Base-by-base conservation (phyloP, 2,797 vertebrate species). In the Myotis daubentonii region DNA sequence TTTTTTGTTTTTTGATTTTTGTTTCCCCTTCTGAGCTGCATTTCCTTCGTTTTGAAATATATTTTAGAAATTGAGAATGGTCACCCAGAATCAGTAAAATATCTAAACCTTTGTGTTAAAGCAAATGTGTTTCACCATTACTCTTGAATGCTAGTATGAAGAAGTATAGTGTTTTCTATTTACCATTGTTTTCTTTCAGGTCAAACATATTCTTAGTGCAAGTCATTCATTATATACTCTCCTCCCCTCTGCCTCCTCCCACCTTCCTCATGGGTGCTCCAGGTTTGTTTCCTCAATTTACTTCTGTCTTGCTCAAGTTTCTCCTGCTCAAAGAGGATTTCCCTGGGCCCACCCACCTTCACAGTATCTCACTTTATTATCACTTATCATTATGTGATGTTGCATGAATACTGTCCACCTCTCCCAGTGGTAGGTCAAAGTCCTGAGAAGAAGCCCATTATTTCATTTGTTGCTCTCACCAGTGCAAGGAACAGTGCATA, bases 181-280 rank as follows among this genome's bases (percentile, higher is more conserved):
- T 16, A 74, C 36, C 6, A 6, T 51, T 60, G 3, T 47, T 13
- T 83, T 36, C 44, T 33, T 6, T 47, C 15, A 53, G 53, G 15
- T 9, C 9, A 60, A 30, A 62, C 5, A 10, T 2, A 0, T 4
- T 85, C 55, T 72, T 65, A 17, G 36, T 36, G 22, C 10, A 44
- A 49, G 62, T 5, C 51, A 28, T 72, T 19, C 57, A 23, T 76
- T 22, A 2, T 20, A 15, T 9, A 55, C 15, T 20, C n/a, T 65
- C 23, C 33, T 33, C 2, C 13, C 1, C 13, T 11, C 12, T 20
- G 5, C 2, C 11, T 9, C 16, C 19, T 44, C 20, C 22, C 17
- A 20, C 6, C 15, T 87, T 91, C 22, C 25, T 44, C 28, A 19
- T 3, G 0, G 49, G 7, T 41, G 8, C 9, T 41, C 10, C 25